A percentile compares a stretch with the other conserved stretches of the same genome.
phyloP scores from a whole-genome alignment of 2,888 invertebrate species.

The Eilema griseolum region DNA sequence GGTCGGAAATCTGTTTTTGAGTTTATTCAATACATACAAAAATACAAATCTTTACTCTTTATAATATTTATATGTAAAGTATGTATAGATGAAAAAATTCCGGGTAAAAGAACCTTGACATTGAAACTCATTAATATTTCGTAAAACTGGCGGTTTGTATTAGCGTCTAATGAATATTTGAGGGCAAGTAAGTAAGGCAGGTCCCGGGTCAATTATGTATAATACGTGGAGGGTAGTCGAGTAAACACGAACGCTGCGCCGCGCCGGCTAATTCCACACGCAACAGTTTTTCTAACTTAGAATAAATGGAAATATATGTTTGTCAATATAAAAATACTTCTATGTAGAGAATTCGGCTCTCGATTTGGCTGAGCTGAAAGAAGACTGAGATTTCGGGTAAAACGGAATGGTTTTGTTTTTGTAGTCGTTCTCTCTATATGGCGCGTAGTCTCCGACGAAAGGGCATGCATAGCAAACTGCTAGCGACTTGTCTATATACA shows the following conservation, averaged over 20 bases:
- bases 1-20: too few relatives aligned
- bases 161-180: background rate
- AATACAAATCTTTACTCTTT: too few relatives aligned
- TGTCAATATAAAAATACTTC: slow-evolving; percentile 2
- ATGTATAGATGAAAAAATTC: background rate
- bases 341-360: too few relatives aligned
- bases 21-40: too few relatives aligned
- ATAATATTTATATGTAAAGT: too few relatives aligned
- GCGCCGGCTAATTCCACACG: background rate
- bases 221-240: background rate
- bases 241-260: slow-evolving; percentile 1
- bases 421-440: too few relatives aligned
- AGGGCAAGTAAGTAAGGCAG: background rate
- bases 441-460: too few relatives aligned
- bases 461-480: too few relatives aligned
- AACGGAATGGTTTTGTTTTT: too few relatives aligned
- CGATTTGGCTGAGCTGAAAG: too few relatives aligned
- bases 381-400: too few relatives aligned
- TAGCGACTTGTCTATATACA: too few relatives aligned
- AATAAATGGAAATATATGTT: background rate
- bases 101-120: background rate
- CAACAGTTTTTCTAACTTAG: background rate
- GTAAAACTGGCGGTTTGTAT: background rate
- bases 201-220: background rate
- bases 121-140: slow-evolving; percentile 4